Percentiles rank a stretch among this genome's conserved stretches.
These are phyloP conservation scores for Chironomus striatipennis DNA, from an alignment of 1,140 invertebrate genomes.

Conservation along the genomic window DNA sequence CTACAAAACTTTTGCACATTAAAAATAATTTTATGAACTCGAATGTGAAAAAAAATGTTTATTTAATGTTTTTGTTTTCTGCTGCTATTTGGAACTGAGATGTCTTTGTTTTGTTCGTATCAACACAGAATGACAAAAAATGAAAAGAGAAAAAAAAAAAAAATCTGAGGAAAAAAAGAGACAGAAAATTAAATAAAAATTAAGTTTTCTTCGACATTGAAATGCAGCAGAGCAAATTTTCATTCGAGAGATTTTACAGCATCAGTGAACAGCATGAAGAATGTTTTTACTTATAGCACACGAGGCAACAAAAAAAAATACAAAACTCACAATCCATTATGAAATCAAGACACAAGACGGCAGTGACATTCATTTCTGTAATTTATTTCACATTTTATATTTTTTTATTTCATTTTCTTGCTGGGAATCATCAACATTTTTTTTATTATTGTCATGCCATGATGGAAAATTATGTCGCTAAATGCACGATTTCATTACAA, in stretches of 20 bases:
- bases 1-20: too few species aligned
- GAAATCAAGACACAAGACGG: background rate
- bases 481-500: background rate
- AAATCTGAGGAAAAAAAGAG: background rate
- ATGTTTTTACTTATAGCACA: too few species aligned
- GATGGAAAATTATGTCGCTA: background rate
- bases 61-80: slow-evolving; percentile 14
- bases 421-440: background rate
- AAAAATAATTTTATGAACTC: slow-evolving; percentile 11
- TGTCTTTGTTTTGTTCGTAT: slow-evolving; percentile 7
- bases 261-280: background rate
- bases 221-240: background rate
- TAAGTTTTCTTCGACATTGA: background rate
- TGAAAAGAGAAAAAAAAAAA: background rate
- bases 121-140: background rate
- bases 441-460: background rate
- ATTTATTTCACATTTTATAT: background rate
- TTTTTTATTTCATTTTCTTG: too few species aligned
- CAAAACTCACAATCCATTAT: background rate
- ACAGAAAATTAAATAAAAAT: slow-evolving; percentile 2
- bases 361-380: background rate
- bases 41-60: slow-evolving; percentile 8
- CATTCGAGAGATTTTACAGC: background rate
- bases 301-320: background rate
- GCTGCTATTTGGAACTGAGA: background rate